phyloP scores from a whole-genome alignment of 2,113 vertebrate species.

The Neogobius melanostomus region DNA sequence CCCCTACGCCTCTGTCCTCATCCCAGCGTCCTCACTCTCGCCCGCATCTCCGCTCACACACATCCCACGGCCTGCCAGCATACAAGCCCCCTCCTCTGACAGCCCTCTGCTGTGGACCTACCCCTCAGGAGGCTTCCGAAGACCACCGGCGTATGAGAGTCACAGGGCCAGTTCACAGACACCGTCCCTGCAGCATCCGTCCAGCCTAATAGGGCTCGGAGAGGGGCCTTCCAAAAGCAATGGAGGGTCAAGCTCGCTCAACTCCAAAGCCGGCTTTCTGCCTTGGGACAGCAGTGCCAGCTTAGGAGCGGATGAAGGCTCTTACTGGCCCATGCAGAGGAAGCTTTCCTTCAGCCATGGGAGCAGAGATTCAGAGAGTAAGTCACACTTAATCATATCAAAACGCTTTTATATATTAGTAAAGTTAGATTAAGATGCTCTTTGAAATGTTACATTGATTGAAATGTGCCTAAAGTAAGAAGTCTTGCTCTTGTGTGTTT shows the following conservation, averaged over 20 bases:
- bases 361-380: constrained; percentile 84
- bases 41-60: constrained; percentile 78
- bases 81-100: constrained; percentile 79
- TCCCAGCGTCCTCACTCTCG: constrained; percentile 77
- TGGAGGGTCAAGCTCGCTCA: constrained; percentile 51
- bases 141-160: constrained; percentile 89
- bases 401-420: neutral
- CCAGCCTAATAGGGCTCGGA: constrained; percentile 54
- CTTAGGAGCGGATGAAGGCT: constrained; percentile 72
- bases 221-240: constrained; percentile 58
- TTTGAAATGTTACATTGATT: neutral
- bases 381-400: constrained; percentile 60
- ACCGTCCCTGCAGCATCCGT: constrained; percentile 69
- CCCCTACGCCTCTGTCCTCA: constrained; percentile 67
- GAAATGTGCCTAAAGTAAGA: neutral
- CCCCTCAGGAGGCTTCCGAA: constrained; percentile 82
- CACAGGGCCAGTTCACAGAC: constrained; percentile 72
- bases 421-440: neutral
- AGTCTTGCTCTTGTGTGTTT: neutral
- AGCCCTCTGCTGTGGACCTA: constrained; percentile 87
- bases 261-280: constrained; percentile 74
- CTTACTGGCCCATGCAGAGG: constrained; percentile 86
- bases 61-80: constrained; percentile 75
- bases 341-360: constrained; percentile 84
- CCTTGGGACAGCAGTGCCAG: constrained; percentile 75